These are phyloP conservation scores for Oegoconia quadripuncta DNA, from an alignment of 2,888 invertebrate genomes.

Conservation along the genomic window DNA sequence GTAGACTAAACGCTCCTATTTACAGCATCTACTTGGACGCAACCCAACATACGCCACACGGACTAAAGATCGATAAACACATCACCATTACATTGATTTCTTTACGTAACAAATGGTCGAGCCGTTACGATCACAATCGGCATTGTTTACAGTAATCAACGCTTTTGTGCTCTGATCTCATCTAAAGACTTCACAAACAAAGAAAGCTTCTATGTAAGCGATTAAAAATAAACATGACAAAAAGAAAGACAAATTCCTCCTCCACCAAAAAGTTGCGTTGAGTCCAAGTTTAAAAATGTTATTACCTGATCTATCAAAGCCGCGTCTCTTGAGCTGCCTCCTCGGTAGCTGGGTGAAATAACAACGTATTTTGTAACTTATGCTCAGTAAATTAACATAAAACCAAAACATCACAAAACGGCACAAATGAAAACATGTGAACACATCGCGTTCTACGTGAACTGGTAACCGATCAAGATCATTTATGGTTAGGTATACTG, in stretches of 20 bases:
- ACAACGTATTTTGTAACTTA: constrained; percentile 76
- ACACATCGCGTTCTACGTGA: constrained; percentile 46
- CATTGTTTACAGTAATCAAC: too few relatives aligned
- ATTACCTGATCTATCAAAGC: constrained; percentile 80
- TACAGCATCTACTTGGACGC: constrained; percentile 68
- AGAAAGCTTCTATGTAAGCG: neutral
- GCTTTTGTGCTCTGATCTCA: neutral
- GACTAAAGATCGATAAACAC: too few relatives aligned
- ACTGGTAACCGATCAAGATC: constrained; percentile 12
- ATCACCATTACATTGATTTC: too few relatives aligned
- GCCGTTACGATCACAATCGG: too few relatives aligned
- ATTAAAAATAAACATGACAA: too few relatives aligned
- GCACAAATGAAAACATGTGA: constrained; percentile 65
- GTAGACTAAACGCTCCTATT: constrained; percentile 53
- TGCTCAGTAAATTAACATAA: constrained; percentile 69
- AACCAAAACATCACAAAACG: constrained; percentile 74
- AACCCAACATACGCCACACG: constrained; percentile 64
- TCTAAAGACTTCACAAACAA: neutral
- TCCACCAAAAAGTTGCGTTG: constrained; percentile 45
- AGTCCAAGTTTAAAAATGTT: constrained; percentile 59
- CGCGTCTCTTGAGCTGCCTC: constrained; percentile 79
- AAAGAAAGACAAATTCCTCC: constrained; percentile 22
- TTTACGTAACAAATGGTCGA: too few relatives aligned
- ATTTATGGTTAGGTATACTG: constrained; percentile 20
- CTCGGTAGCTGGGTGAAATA: constrained; percentile 80